These are phyloP conservation scores for Lacanobia wlatinum DNA, from an alignment of 2,888 invertebrate genomes.

Conservation along the genomic window DNA sequence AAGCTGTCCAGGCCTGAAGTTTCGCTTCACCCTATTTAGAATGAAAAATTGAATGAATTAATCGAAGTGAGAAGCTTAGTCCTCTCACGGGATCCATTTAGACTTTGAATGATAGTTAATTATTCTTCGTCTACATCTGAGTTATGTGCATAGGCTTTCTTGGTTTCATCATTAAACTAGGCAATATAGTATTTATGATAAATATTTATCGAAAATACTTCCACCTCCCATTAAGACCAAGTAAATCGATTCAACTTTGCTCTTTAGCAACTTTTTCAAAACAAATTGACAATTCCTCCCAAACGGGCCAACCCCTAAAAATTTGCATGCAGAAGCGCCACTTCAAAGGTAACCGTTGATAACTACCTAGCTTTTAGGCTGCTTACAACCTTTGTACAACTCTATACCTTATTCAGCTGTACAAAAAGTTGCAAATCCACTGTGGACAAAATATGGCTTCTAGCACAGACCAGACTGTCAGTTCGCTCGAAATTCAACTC, in stretches of 20 bases:
- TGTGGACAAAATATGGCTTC: slow-evolving; percentile 2
- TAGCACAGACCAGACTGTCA: slow-evolving; percentile 32
- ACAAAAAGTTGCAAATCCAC: slow-evolving; percentile 55
- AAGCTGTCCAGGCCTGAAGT: no score
- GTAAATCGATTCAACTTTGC: slow-evolving; percentile 55
- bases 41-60: no score
- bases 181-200: no score
- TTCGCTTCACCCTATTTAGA: no score
- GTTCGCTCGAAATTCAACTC: slow-evolving; percentile 25
- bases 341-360: slow-evolving; percentile 88
- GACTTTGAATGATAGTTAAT: no score
- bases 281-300: slow-evolving; percentile 82
- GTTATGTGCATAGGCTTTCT: no score
- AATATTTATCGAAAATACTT: slow-evolving; percentile 23
- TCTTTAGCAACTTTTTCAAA: slow-evolving; percentile 66
- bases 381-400: background rate
- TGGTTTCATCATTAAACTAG: no score
- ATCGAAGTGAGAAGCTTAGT: no score
- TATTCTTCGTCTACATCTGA: no score
- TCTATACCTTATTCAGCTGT: background rate
- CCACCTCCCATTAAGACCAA: background rate
- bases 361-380: slow-evolving; percentile 78
- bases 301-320: slow-evolving; percentile 72
- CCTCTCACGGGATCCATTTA: no score
- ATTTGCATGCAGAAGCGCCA: slow-evolving; percentile 91